Conservation (phyloP, 1,140 invertebrate genomes). For the Drosophila nannoptera region DNA sequence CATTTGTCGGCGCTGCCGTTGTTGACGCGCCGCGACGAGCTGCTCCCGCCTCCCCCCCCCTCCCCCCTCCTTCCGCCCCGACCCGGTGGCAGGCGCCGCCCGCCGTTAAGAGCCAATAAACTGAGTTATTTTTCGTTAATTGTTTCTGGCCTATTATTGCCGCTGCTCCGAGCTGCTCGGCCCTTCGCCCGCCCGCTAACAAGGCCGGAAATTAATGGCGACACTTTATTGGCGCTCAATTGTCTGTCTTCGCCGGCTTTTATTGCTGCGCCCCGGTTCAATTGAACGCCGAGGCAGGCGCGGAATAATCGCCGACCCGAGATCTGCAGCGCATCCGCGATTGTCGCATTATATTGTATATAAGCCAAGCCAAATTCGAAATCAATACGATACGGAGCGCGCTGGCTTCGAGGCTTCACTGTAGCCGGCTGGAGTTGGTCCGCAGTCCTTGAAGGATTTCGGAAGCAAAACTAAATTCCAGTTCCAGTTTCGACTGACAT, state of each 20-base stretch:
- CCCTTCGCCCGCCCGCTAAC: slow-evolving; percentile 23
- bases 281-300: background rate
- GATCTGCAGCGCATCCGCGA: background rate
- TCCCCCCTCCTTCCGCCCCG: too few relatives aligned
- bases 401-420: too few relatives aligned
- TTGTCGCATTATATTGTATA: too few relatives aligned
- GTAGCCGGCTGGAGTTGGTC: too few relatives aligned
- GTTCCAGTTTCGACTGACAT: too few relatives aligned
- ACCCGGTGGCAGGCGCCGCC: background rate
- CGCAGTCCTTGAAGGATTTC: too few relatives aligned
- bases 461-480: too few relatives aligned
- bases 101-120: slow-evolving; percentile 20
- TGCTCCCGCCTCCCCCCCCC: too few relatives aligned
- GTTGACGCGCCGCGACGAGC: slow-evolving; percentile 8
- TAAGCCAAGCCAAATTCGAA: too few relatives aligned
- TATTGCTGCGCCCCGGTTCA: background rate
- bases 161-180: slow-evolving; percentile 5
- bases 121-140: slow-evolving; percentile 28
- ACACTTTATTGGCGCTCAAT: slow-evolving; percentile 40
- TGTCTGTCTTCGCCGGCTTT: slow-evolving; percentile 1
- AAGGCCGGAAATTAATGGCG: slow-evolving; percentile 40
- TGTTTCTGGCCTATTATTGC: slow-evolving; percentile 26
- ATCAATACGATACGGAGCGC: too few relatives aligned
- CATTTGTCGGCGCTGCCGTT: background rate
- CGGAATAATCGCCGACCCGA: background rate